Percentiles rank a stretch among this genome's conserved stretches.
Conservation (phyloP, 2,888 invertebrate species). For the Pseudolycoriella hygida region DNA sequence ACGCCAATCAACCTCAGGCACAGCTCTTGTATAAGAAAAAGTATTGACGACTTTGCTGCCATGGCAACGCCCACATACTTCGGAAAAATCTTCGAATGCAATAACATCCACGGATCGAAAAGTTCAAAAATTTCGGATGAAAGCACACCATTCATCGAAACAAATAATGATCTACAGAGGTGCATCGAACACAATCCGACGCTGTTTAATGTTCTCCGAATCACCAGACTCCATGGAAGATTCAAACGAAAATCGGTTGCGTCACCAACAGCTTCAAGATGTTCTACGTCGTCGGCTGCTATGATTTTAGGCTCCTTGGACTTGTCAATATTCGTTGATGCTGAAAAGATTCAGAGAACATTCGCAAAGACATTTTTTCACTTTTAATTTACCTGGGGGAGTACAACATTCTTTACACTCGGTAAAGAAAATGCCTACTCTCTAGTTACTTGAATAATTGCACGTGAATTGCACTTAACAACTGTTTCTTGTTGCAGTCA, state of each 20-base stretch:
- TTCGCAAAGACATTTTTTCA: slow-evolving; percentile 2
- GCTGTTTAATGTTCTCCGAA: slow-evolving; percentile 35
- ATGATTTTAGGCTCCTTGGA: slow-evolving; percentile 39
- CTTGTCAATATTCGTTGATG: slow-evolving; percentile 37
- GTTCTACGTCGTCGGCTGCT: slow-evolving; percentile 12
- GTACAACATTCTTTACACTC: too few relatives aligned
- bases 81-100: neutral
- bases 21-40: slow-evolving; percentile 9
- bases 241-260: slow-evolving; percentile 32
- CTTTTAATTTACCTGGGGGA: slow-evolving; percentile 10
- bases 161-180: slow-evolving; percentile 29
- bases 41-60: slow-evolving; percentile 11
- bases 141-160: slow-evolving; percentile 6
- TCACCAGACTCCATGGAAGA: slow-evolving; percentile 36
- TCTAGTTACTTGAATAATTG: too few relatives aligned
- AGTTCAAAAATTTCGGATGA: slow-evolving; percentile 4
- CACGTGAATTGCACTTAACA: slow-evolving; percentile 5
- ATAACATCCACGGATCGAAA: neutral
- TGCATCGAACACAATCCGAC: slow-evolving; percentile 33
- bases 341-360: slow-evolving; percentile 37
- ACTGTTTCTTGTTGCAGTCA: slow-evolving; percentile 39
- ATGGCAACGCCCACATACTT: slow-evolving; percentile 12
- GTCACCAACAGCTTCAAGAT: slow-evolving; percentile 21
- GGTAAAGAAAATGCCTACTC: too few relatives aligned
- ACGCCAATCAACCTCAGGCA: slow-evolving; percentile 10